These are phyloP conservation scores for Clarias fuscus DNA, from an alignment of 2,797 vertebrate species.

Conservation along the genomic window DNA sequence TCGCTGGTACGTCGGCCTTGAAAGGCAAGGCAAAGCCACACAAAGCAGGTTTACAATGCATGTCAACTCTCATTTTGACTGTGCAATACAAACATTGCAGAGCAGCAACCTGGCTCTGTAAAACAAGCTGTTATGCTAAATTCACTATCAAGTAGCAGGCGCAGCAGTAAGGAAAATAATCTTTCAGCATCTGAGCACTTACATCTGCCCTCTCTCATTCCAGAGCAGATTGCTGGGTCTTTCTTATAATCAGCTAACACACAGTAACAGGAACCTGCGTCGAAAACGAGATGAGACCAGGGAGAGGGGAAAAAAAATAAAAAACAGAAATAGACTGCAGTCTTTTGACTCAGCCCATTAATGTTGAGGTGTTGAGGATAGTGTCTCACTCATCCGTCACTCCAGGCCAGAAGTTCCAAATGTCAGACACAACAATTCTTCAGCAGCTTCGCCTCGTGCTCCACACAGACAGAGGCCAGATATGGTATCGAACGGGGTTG, in stretches of 20 bases:
- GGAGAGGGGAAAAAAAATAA: neutral
- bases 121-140: conserved; percentile 44
- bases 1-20: conserved; percentile 6
- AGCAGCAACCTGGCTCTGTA: conserved; percentile 35
- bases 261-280: conserved; percentile 28
- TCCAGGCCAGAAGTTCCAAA: conserved; percentile 64
- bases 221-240: conserved; percentile 37
- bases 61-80: conserved; percentile 50
- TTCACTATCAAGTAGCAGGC: conserved; percentile 33
- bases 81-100: conserved; percentile 28
- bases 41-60: conserved; percentile 52
- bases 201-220: conserved; percentile 27
- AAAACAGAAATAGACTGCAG: conserved; percentile 30
- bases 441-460: conserved; percentile 57
- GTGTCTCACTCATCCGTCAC: conserved; percentile 70
- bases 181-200: conserved; percentile 29
- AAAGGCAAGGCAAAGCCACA: conserved; percentile 50
- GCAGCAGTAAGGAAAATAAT: conserved; percentile 15
- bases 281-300: conserved; percentile 18
- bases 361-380: conserved; percentile 60
- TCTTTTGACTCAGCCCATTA: conserved; percentile 56
- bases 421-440: conserved; percentile 68
- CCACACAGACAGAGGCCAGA: conserved; percentile 61
- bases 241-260: conserved; percentile 42
- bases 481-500: conserved; percentile 65